Percentiles rank a stretch among this genome's conserved stretches.
Evolutionary conservation across 2,113 vertebrate genomes (phyloP).

Genomic region (Phasianus colchicus): DNA sequence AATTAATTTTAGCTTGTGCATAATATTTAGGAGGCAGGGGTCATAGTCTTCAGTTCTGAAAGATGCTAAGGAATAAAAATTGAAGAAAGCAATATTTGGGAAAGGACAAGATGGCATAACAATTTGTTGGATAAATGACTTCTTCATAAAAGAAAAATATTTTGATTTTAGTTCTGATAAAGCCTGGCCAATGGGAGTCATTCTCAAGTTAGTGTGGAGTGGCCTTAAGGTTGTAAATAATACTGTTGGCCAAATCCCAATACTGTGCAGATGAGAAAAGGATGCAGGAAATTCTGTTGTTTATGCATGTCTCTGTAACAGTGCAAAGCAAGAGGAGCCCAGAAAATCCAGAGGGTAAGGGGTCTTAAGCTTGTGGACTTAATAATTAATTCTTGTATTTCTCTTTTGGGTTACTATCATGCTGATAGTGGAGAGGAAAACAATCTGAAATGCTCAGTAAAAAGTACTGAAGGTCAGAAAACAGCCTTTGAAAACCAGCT

Average conservation of each 20-base stretch:
- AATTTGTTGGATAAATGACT: conserved; percentile 28
- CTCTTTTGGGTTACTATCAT: conserved; percentile 21
- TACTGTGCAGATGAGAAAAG: conserved; percentile 75
- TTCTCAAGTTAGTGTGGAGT: conserved; percentile 60
- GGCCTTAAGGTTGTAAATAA: conserved; percentile 76
- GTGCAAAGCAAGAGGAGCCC: conserved; percentile 56
- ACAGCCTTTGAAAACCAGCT: neutral
- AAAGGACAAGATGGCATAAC: neutral
- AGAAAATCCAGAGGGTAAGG: conserved; percentile 73
- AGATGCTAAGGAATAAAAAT: neutral
- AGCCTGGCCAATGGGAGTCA: conserved; percentile 74
- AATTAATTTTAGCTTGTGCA: neutral
- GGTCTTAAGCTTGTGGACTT: conserved; percentile 61
- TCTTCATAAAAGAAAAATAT: conserved; percentile 46
- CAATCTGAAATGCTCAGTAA: neutral
- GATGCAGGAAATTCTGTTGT: conserved; percentile 79
- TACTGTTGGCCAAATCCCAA: conserved; percentile 73
- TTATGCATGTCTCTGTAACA: conserved; percentile 74
- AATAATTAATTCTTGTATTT: conserved; percentile 47
- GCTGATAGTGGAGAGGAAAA: neutral
- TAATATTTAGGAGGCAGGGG: neutral
- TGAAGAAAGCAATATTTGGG: neutral
- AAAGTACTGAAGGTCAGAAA: conserved; percentile 3
- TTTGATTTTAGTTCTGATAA: conserved; percentile 69
- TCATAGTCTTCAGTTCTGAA: neutral